These are phyloP conservation scores for Embiotoca jacksoni DNA, from an alignment of 2,113 vertebrate species.

Conservation along the genomic window DNA sequence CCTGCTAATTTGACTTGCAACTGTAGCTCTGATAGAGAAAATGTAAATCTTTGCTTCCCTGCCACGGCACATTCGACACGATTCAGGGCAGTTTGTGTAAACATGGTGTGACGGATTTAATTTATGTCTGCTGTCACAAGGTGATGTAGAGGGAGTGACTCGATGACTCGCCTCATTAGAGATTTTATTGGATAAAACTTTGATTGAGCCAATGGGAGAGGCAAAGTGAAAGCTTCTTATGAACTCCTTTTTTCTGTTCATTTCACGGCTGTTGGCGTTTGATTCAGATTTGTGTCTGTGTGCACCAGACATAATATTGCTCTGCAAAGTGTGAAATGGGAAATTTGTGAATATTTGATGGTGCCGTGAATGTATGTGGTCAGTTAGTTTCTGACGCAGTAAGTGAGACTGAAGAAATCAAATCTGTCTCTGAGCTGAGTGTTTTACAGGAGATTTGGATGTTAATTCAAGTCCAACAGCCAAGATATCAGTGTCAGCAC, in stretches of 20 bases:
- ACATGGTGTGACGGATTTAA: constrained; percentile 59
- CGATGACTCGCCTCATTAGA: constrained; percentile 65
- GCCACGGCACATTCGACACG: constrained; percentile 8
- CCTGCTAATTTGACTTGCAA: constrained; percentile 15
- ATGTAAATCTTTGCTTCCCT: constrained; percentile 25
- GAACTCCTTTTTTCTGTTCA: constrained; percentile 39
- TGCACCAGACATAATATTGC: constrained; percentile 14
- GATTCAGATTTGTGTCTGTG: constrained; percentile 19
- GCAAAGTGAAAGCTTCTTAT: constrained; percentile 27
- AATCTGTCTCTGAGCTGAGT: constrained; percentile 20
- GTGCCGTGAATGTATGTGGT: constrained; percentile 23
- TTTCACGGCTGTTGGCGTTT: constrained; percentile 50
- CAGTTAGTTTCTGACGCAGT: constrained; percentile 12
- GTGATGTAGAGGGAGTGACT: constrained; percentile 53
- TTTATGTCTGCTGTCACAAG: constrained; percentile 57
- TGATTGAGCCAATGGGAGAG: constrained; percentile 49
- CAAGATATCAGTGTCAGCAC: constrained; percentile 31
- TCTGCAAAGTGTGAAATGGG: constrained; percentile 53
- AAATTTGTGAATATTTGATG: constrained; percentile 46
- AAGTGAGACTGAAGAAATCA: constrained; percentile 2
- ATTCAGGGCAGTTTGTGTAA: constrained; percentile 51
- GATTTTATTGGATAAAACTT: constrained; percentile 61
- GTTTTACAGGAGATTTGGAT: constrained; percentile 48
- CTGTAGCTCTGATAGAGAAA: constrained; percentile 14
- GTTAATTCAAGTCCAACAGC: constrained; percentile 28